Evolutionary conservation across 64 coral and sea anemone species (phyloP), one percentile per base, ranked within the genome.

Genomic region (Stylophora pistillata): DNA sequence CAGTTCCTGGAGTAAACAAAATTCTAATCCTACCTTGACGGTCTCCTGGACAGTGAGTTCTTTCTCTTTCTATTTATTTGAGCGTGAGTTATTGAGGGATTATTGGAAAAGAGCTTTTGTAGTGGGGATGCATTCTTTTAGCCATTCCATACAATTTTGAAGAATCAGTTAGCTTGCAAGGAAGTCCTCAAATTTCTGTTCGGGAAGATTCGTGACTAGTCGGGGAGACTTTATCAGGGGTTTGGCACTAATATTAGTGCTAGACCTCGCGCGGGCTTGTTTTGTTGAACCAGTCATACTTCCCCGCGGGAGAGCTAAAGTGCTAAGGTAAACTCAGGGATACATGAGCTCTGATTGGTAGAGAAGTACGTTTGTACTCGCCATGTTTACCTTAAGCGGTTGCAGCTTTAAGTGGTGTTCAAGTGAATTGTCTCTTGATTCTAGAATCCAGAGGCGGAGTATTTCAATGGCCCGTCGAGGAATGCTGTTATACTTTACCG

Each of bases 401-500:
- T 47, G 37, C 37, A 47, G 37, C 37, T 47, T 47, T 0, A 7
- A 47, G 37, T 47, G 3, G 37, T 47, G 37, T 7, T 47, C 72
- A 32, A 11, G 13, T 15, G 17, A 10, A 9, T 53, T 17, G 29
- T 5, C 29, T 11, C 2, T 26, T 25, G 55, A 57, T 58, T 21
- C 37, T n/a, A 83, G 80, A 6, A 26, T 69, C 80, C 80, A n/a
- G 30, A 33, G 13, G 15, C 10, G 0, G 23, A 70, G 33, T 53
- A 33, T 69, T 53, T 68, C 20, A 84, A 54, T 69, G 80, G 80
- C 27, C 80, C 80, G 1, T 52, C 26, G 23, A 70, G 69, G 80
- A 66, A 37, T n/a, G 41, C 47, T 10, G 28, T 6, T 0, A 52
- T 65, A 17, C 15, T 21, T 16, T 70, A 63, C 62, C 61, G 61